Evolutionary conservation across 2,888 invertebrate genomes (phyloP).

Genomic region (Cosmopolites sordidus): DNA sequence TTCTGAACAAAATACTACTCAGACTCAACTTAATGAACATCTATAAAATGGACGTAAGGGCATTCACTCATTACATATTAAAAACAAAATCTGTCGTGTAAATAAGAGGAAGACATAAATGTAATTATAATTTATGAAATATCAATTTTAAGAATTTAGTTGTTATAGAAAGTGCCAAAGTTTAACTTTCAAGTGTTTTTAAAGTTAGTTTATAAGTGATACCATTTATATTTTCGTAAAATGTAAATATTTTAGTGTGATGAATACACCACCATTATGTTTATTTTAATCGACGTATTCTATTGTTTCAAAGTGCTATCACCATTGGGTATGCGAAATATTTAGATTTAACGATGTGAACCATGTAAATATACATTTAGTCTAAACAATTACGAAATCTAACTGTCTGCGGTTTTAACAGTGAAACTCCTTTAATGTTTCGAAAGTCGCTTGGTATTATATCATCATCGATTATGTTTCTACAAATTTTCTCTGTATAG

Average conservation of each 20-base stretch:
- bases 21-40: too few species aligned
- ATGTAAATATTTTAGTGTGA: conserved; percentile 1
- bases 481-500: neutral
- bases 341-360: neutral
- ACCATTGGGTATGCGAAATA: neutral
- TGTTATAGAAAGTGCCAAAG: neutral
- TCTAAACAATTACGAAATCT: neutral
- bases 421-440: conserved; percentile 17
- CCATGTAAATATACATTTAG: neutral
- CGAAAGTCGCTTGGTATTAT: neutral
- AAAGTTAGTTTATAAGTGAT: neutral
- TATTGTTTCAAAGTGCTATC: neutral
- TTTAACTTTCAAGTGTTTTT: neutral
- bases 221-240: neutral
- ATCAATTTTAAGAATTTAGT: conserved; percentile 1
- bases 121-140: neutral
- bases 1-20: too few species aligned
- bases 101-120: neutral
- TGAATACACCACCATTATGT: neutral
- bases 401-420: conserved; percentile 13
- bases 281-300: neutral
- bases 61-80: too few species aligned
- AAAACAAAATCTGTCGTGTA: too few species aligned
- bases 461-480: neutral
- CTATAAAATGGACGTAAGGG: too few species aligned